Evolutionary conservation across 2,888 invertebrate species (phyloP).

Genomic region (Coenonympha glycerion): DNA sequence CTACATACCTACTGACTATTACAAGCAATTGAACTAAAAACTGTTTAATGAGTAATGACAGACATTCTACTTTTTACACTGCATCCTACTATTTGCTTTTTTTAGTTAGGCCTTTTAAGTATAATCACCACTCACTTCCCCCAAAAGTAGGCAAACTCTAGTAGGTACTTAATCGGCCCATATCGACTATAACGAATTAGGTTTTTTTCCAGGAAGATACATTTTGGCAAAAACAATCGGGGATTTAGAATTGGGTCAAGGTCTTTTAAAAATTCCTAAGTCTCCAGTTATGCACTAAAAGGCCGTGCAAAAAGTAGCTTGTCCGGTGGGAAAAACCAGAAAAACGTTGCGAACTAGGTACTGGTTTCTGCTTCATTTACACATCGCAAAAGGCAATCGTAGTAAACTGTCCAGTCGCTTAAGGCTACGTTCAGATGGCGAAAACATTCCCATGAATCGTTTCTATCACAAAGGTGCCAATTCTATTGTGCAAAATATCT

Average conservation of each 20-base stretch:
- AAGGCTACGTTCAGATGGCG: conserved; percentile 1
- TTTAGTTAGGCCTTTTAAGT: no score
- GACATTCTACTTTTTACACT: background rate
- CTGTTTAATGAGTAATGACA: background rate
- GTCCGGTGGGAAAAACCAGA: conserved; percentile 10
- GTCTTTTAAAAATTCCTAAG: background rate
- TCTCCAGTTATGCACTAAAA: background rate
- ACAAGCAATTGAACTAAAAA: background rate
- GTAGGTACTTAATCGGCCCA: background rate
- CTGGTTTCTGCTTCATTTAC: conserved; percentile 12
- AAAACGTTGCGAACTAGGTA: conserved; percentile 6
- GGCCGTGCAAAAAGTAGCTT: conserved; percentile 8
- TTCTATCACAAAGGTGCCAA: no score
- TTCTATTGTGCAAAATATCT: no score
- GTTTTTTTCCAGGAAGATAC: background rate
- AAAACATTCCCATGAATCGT: background rate
- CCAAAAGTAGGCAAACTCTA: background rate
- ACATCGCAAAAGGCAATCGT: conserved; percentile 16
- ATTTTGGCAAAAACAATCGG: background rate
- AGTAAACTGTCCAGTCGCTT: conserved; percentile 6
- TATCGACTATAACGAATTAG: background rate
- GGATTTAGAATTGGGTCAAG: background rate
- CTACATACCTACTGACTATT: background rate
- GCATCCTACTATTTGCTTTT: no score
- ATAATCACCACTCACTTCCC: background rate